These are phyloP conservation scores for Eristalis intricaria DNA, from an alignment of 2,888 invertebrate genomes.

Conservation along the genomic window DNA sequence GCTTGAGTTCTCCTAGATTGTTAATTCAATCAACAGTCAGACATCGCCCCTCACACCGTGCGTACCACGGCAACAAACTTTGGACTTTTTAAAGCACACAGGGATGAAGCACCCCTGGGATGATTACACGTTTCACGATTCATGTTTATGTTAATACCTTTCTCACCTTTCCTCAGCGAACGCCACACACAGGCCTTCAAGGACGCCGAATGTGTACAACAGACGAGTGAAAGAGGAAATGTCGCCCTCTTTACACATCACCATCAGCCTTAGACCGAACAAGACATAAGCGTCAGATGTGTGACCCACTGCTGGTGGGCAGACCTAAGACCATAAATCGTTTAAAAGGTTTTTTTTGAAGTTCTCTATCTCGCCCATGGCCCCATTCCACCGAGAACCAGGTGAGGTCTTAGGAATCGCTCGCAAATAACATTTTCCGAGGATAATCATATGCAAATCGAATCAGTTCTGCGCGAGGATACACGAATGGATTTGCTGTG, in stretches of 20 bases:
- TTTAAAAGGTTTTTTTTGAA: conserved; percentile 36
- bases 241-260: not conserved
- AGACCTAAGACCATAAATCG: conserved; percentile 17
- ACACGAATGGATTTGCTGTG: conserved; percentile 19
- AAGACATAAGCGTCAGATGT: not conserved
- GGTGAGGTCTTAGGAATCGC: not conserved
- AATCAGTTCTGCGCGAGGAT: conserved; percentile 46
- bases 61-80: not conserved
- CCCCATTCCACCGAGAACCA: not conserved
- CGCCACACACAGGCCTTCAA: not conserved
- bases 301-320: conserved; percentile 33
- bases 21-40: not conserved
- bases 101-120: not conserved
- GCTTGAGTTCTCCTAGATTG: not conserved
- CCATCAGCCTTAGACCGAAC: not conserved
- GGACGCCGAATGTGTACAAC: not conserved
- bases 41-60: not conserved
- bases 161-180: conserved; percentile 1
- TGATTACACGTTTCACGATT: conserved; percentile 12
- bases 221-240: conserved; percentile 9
- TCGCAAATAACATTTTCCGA: conserved; percentile 27
- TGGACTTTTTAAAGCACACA: not conserved
- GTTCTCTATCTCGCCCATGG: not conserved
- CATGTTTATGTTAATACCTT: conserved; percentile 29
- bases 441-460: conserved; percentile 54